phyloP scores from a whole-genome alignment of 1,140 invertebrate genomes.

The roundworm (Caenorhabditis elegans) region DNA sequence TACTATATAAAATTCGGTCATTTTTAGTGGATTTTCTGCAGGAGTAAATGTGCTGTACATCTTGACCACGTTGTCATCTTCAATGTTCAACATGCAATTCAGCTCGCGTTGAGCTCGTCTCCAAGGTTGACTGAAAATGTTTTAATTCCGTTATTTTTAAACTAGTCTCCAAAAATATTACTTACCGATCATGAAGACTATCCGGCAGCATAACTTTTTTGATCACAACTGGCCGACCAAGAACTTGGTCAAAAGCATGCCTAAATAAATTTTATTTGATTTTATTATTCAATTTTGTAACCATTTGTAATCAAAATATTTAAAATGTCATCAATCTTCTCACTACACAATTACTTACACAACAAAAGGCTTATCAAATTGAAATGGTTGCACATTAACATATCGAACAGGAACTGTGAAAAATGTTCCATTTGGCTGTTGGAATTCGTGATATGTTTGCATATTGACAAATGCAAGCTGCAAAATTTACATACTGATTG shows the following conservation, averaged over 20 bases:
- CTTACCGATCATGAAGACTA: background rate
- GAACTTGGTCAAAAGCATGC: background rate
- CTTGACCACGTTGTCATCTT: background rate
- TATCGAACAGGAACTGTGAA: background rate
- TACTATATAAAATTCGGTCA: conserved; percentile 6
- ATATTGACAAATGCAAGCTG: too few species aligned
- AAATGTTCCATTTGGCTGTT: background rate
- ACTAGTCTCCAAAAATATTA: background rate
- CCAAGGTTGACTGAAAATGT: background rate
- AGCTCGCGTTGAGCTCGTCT: conserved; percentile 1
- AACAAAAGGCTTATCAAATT: background rate
- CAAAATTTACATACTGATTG: too few species aligned
- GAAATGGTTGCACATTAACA: background rate
- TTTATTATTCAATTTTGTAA: too few species aligned
- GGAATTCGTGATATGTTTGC: background rate
- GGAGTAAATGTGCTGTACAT: background rate
- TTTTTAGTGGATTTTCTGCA: background rate
- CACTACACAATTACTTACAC: background rate
- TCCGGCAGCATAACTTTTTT: conserved; percentile 1
- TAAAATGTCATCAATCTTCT: too few species aligned
- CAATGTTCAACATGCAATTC: background rate
- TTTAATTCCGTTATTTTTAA: background rate
- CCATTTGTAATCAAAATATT: too few species aligned
- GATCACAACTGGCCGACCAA: background rate
- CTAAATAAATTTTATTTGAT: background rate